Evolutionary conservation across 2,888 invertebrate species (phyloP), one percentile per base, ranked within the genome.

Genomic region (Brachyptera putata): DNA sequence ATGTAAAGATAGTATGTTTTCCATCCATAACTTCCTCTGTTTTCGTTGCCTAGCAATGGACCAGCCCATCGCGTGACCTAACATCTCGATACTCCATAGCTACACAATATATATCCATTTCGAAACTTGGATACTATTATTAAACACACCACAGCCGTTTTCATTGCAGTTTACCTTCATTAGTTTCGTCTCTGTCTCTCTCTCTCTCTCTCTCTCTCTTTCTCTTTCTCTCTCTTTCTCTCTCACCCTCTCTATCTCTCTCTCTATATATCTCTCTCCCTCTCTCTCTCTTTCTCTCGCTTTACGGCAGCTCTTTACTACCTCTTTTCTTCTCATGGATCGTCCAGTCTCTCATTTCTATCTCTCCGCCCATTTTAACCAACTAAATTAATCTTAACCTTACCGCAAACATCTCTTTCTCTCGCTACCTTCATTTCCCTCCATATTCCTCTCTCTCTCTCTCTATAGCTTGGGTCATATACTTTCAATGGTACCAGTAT

Each of bases 31-130:
- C 41, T 41, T 41, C 41, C 41, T 9, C 16, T 41, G 41, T 41
- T 41, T 41, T 18, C 21, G 18, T 41, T 41, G 16, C 41, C 21
- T 41, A 21, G 21, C 41, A 16, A 16, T 18, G 21, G 41, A 16
- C 41, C 41, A 14, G 21, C 41, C 41, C 41, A 41, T 41, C 21
- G 41, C 41, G 41, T 41, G 41, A 41, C 41, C 21, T 16, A 41
- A 41, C 13, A 18, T 41, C 18, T 3, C 18, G n/a, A n/a, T n/a
- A n/a, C n/a, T n/a, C n/a, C n/a, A n/a, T n/a, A n/a, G n/a, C n/a
- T n/a, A 41, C 41, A 41, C 18, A 41, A 41, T 18, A 16, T 41
- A 41, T 41, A 41, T 41, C n/a, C 41, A 41, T 41, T 41, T 41
- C 41, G 41, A 41, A 41, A 41, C 41, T 21, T 18, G 41, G 41